Evolutionary conservation across 1,140 invertebrate genomes (phyloP).

Genomic region (Ladona fulva): DNA sequence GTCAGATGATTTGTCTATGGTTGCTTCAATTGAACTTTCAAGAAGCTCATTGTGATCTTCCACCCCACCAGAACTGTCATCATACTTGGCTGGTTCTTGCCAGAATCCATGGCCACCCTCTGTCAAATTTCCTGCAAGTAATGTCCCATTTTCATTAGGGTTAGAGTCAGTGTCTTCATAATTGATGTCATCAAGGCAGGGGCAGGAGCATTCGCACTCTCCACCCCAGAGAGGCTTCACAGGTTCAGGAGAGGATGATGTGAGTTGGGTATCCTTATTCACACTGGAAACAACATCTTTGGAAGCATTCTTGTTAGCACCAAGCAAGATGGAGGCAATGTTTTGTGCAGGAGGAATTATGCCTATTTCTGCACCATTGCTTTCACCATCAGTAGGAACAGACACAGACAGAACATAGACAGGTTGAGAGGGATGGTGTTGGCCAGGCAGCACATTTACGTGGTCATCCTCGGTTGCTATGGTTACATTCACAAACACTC

Average conservation of each 20-base stretch:
- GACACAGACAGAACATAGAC: constrained; percentile 63
- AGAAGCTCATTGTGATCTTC: constrained; percentile 10
- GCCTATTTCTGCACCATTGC: constrained; percentile 45
- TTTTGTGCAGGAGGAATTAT: constrained; percentile 36
- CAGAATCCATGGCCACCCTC: background rate
- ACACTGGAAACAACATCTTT: background rate
- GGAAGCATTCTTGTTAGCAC: background rate
- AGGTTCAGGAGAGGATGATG: constrained; percentile 24
- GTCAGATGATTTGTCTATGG: background rate
- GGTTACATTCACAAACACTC: constrained; percentile 62
- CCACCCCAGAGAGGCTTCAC: constrained; percentile 23
- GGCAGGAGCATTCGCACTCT: constrained; percentile 61
- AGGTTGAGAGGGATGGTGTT: constrained; percentile 34
- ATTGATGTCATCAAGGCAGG: constrained; percentile 39
- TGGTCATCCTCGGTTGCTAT: constrained; percentile 53
- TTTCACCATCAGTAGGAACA: constrained; percentile 50
- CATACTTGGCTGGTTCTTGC: background rate
- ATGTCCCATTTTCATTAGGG: constrained; percentile 18
- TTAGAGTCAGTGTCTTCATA: constrained; percentile 15
- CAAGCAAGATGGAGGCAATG: constrained; percentile 16
- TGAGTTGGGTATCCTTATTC: constrained; percentile 21
- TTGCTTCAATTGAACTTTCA: background rate
- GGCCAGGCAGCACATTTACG: constrained; percentile 27
- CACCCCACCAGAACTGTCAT: background rate
- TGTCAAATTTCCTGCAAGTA: constrained; percentile 21